These are phyloP conservation scores for Pangasius djambal DNA, from an alignment of 2,797 vertebrate genomes.

Conservation along the genomic window DNA sequence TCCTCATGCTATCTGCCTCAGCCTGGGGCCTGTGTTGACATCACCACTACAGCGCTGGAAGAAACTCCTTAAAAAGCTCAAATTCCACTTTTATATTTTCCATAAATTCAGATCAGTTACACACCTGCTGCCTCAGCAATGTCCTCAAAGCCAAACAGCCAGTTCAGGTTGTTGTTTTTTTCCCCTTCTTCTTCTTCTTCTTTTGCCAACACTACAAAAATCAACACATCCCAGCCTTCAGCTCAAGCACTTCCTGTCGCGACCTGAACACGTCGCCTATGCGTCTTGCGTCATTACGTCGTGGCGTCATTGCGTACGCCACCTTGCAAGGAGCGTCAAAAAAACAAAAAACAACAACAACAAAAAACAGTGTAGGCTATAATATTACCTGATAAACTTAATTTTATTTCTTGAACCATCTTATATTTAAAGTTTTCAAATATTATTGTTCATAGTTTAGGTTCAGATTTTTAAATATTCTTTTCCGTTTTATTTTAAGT, in stretches of 20 bases:
- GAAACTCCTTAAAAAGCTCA: not conserved
- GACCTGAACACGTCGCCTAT: conserved; percentile 11
- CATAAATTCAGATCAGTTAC: not conserved
- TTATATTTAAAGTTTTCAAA: not conserved
- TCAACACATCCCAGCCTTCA: not conserved
- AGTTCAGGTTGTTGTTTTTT: no score
- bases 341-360: no score
- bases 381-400: no score
- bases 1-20: not conserved
- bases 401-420: no score
- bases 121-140: conserved; percentile 39
- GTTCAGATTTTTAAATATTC: no score
- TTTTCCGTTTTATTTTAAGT: no score
- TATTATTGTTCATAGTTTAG: no score
- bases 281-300: conserved; percentile 2
- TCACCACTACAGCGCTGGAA: not conserved
- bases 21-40: conserved; percentile 6
- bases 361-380: no score
- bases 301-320: not conserved
- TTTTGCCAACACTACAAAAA: not conserved
- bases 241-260: conserved; percentile 27
- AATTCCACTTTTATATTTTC: not conserved
- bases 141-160: not conserved
- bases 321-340: not conserved
- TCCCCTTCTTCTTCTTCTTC: not conserved